phyloP scores from a whole-genome alignment of 2,797 vertebrate species.

The Pitangus sulphuratus region DNA sequence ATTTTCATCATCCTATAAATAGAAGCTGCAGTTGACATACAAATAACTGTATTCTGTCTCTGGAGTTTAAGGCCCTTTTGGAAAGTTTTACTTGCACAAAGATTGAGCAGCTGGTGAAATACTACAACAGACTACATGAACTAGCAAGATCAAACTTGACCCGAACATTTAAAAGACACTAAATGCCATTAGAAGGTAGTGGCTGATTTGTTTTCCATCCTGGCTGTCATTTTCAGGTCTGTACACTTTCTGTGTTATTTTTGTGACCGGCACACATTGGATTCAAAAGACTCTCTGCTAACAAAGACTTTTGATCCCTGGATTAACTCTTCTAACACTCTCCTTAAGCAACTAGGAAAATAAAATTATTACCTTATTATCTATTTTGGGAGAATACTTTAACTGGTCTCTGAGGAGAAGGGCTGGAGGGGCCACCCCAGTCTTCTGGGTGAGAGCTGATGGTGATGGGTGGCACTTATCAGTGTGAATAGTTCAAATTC shows the following conservation, averaged over 20 bases:
- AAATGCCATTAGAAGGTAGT: background rate
- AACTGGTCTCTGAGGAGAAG: constrained; percentile 8
- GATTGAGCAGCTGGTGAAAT: background rate
- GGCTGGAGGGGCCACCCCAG: background rate
- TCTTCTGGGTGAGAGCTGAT: background rate
- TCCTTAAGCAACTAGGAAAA: constrained; percentile 38
- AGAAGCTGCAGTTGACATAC: constrained; percentile 39
- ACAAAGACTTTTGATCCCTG: constrained; percentile 53
- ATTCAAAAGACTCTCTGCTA: constrained; percentile 13
- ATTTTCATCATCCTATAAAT: constrained; percentile 51
- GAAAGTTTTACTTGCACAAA: constrained; percentile 4
- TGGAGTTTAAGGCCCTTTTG: constrained; percentile 7
- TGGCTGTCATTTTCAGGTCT: constrained; percentile 4
- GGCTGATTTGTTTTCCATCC: background rate
- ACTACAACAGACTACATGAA: background rate
- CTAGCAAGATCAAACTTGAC: background rate
- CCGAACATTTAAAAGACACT: background rate
- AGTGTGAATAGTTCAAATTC: constrained; percentile 44
- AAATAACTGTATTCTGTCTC: constrained; percentile 13
- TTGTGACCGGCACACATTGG: background rate
- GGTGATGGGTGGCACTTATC: constrained; percentile 2
- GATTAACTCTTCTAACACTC: constrained; percentile 33
- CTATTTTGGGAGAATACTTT: constrained; percentile 49
- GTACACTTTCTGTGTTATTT: constrained; percentile 22
- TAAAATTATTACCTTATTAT: constrained; percentile 51